A percentile compares a stretch with the other conserved stretches of the same genome.
These are phyloP conservation scores for Oryctolagus cuniculus DNA, from an alignment of 2,113 vertebrate species.

Conservation along the genomic window DNA sequence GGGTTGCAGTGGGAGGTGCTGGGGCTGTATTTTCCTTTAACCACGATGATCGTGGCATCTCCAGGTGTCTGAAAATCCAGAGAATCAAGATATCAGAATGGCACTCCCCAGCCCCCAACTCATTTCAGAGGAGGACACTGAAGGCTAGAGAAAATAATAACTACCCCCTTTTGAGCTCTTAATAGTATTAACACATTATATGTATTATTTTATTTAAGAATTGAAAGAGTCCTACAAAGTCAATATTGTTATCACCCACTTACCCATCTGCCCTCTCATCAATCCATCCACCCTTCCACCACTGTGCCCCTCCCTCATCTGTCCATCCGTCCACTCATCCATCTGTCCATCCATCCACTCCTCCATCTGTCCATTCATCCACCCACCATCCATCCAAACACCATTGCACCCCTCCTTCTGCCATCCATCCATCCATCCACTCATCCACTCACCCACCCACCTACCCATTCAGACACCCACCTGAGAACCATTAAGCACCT, in stretches of 20 bases:
- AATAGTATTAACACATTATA: not conserved
- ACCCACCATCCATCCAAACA: not conserved
- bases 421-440: too few relatives aligned
- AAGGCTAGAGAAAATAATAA: not conserved
- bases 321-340: not conserved
- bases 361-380: not conserved
- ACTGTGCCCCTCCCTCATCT: too few relatives aligned
- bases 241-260: not conserved
- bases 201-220: not conserved
- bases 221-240: not conserved
- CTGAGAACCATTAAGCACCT: not conserved
- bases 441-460: not conserved
- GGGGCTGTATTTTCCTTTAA: accelerated
- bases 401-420: not conserved
- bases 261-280: not conserved
- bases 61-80: not conserved
- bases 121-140: not conserved
- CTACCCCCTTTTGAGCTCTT: not conserved
- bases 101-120: not conserved
- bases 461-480: not conserved
- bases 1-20: not conserved
- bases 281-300: not conserved
- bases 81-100: not conserved
- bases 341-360: not conserved
- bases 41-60: not conserved